phyloP scores from a whole-genome alignment of 2,888 invertebrate species.

The Theretra japonica region DNA sequence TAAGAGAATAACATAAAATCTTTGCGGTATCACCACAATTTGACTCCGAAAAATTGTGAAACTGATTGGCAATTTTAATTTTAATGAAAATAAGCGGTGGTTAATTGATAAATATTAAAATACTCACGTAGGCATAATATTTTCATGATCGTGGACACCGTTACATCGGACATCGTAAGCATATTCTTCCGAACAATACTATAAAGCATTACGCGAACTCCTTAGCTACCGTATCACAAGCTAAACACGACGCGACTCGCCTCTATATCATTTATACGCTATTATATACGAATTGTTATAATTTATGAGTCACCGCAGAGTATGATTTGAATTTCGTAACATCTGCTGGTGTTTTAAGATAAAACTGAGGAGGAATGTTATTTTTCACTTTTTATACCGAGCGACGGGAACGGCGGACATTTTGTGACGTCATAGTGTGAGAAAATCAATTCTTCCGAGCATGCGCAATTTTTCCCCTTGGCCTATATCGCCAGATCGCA shows the following conservation, averaged over 20 bases:
- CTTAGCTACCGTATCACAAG: conserved; percentile 62
- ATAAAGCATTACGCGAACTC: conserved; percentile 63
- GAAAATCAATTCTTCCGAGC: conserved; percentile 76
- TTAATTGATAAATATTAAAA: conserved; percentile 32
- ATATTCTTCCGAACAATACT: conserved; percentile 60
- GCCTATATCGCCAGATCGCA: conserved; percentile 64
- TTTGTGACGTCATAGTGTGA: conserved; percentile 76
- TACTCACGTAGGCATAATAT: conserved; percentile 77
- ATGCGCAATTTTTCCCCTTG: conserved; percentile 76
- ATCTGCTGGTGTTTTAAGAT: conserved; percentile 58
- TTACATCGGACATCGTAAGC: conserved; percentile 54
- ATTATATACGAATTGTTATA: conserved; percentile 39
- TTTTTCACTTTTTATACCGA: conserved; percentile 74
- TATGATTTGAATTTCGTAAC: conserved; percentile 56
- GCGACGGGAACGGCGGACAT: conserved; percentile 69
- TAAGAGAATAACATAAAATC: too few species aligned
- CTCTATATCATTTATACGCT: conserved; percentile 53
- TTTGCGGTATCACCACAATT: background rate
- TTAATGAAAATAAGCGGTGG: background rate
- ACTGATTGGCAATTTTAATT: background rate
- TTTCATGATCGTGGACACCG: conserved; percentile 60
- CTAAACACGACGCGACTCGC: conserved; percentile 34
- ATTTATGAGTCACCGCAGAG: conserved; percentile 49
- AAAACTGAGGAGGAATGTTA: conserved; percentile 56
- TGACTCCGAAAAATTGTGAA: background rate